Evolutionary conservation across 2,797 vertebrate species (phyloP), one percentile per base, ranked within the genome.

Genomic region (Epinephelus awoara): DNA sequence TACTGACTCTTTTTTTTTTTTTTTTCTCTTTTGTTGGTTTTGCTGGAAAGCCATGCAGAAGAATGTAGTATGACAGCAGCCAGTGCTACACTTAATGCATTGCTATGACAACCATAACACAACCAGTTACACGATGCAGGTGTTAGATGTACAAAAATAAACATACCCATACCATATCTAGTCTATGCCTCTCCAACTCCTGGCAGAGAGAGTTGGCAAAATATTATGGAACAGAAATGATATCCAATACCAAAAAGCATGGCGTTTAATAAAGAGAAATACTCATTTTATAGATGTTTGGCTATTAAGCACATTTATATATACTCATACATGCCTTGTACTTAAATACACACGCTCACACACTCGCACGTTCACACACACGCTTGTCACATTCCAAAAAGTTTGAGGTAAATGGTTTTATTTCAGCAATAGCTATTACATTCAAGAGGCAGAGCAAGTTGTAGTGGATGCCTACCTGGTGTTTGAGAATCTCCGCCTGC

Each of bases 131-230:
- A 99, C 97, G 97, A 99, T 99, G 98, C 98, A 97, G 98, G 98
- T 99, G 98, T 99, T 98, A 98, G 97, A 98, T 97, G 98, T 97
- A 99, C 97, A 97, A 97, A 99, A 99, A 97, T 97, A 99, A 99
- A 99, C 98, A 99, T 99, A 99, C 98, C 97, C 98, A 99, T 99
- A 99, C 98, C 98, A 99, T 99, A 99, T 99, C 98, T 99, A 99
- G 97, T 99, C 98, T 99, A 99, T 99, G 98, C 97, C 98, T 99
- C 98, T 99, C 98, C 98, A 99, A 98, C 97, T 99, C 98, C 98
- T 99, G 97, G 97, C 95, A 98, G 98, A 99, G 96, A 99, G 98
- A 99, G 98, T 99, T 99, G 97, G 98, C 97, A 99, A 97, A 99
- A 96, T 94, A 99, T 99, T 99, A 99, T 97, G 96, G 97, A 97